Evolutionary conservation across 2,113 vertebrate genomes (phyloP), one percentile per base, ranked within the genome.

Genomic region (Misgurnus mizolepis): DNA sequence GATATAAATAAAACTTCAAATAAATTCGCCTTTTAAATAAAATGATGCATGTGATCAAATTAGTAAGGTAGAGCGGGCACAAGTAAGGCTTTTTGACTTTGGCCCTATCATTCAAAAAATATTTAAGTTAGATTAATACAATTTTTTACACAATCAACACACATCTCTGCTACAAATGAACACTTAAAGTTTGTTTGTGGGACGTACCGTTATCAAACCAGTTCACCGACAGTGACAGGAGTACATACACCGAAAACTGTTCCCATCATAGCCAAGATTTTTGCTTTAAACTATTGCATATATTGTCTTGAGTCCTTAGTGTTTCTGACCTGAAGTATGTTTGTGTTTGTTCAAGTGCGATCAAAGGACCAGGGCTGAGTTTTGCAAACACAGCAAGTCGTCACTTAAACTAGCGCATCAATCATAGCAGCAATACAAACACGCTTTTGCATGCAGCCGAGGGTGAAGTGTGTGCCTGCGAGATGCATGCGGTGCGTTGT

Each of bases 401-500:
- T 76, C 70, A 45, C 58, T 66, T 62, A 10, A 0, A 9, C 68
- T 22, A 53, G n/a, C 70, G 60, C 64, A 82, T 76, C 60, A 69
- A 39, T 56, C 72, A 80, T 7, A 56, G 4, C 56, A 41, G 7
- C 56, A 66, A 45, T n/a, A 64, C 56, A 76, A 76, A 77, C 39
- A 27, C 76, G 61, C 67, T 74, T 82, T 85, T 58, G 82, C 53
- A 80, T 76, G 66, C 67, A 64, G 55, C 39, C 65, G 34, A 65
- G 53, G 64, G 47, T 80, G 14, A 65, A 76, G 66, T 60, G 60
- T 80, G 40, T 49, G n/a, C 12, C 12, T 5, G 81, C 85, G 87
- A 86, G 83, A 83, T 78, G 85, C 86, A 82, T 82, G 87, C 85
- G 86, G 74, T 85, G 81, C 82, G 86, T 86, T 83, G 87, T 89